phyloP scores from a whole-genome alignment of 2,888 invertebrate genomes.

The Sisyra nigra region DNA sequence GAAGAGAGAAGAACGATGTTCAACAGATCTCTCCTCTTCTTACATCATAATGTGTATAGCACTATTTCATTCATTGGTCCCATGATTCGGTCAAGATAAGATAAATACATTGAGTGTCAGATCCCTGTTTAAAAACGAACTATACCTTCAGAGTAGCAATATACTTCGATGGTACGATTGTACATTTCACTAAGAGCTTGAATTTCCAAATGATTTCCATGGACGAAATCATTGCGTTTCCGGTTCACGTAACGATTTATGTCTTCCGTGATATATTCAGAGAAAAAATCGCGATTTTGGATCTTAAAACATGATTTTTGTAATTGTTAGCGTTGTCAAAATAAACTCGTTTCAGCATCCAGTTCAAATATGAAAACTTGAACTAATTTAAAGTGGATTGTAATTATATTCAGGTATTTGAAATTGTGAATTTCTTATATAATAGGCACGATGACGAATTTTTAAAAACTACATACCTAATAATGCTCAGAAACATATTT shows the following conservation, averaged over 20 bases:
- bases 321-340: background rate
- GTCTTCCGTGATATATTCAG: slow-evolving; percentile 80
- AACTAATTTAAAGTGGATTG: no score
- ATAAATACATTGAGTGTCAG: slow-evolving; percentile 7
- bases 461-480: no score
- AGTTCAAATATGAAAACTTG: no score
- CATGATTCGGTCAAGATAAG: slow-evolving; percentile 23
- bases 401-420: no score
- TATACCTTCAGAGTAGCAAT: slow-evolving; percentile 59
- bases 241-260: slow-evolving; percentile 67
- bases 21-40: no score
- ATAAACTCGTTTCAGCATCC: background rate
- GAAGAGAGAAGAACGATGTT: no score
- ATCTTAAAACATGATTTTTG: slow-evolving; percentile 32
- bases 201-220: slow-evolving; percentile 84
- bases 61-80: no score
- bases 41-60: no score
- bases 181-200: slow-evolving; percentile 84
- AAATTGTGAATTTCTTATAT: no score
- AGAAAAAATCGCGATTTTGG: slow-evolving; percentile 73
- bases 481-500: no score
- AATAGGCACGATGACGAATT: no score
- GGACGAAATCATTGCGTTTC: slow-evolving; percentile 61
- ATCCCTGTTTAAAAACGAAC: no score
- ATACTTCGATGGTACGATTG: slow-evolving; percentile 74